Percentiles rank a stretch among this genome's conserved stretches.
These are phyloP conservation scores for Meiosimyza platycephala DNA, from an alignment of 2,888 invertebrate species.

Conservation along the genomic window DNA sequence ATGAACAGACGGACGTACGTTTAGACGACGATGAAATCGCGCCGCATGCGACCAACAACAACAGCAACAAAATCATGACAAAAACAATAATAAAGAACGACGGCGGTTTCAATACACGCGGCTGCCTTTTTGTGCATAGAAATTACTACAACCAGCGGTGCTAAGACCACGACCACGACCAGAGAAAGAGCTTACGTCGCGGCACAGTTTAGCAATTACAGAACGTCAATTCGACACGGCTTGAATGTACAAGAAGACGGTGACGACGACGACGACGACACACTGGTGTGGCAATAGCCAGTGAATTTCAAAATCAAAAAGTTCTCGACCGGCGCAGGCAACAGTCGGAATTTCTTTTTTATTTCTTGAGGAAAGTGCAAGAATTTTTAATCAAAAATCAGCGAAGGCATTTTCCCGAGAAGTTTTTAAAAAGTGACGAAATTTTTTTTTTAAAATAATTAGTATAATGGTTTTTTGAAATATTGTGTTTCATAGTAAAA, in stretches of 20 bases:
- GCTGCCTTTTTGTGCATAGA: too few species aligned
- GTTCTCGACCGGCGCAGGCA: conserved; percentile 64
- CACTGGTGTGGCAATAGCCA: background rate
- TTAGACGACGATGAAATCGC: conserved; percentile 27
- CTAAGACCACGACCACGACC: background rate
- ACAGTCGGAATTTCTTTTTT: conserved; percentile 55
- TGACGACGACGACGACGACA: conserved; percentile 2
- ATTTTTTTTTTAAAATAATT: too few species aligned
- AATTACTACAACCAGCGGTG: background rate
- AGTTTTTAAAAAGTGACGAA: too few species aligned
- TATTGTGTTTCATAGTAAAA: too few species aligned
- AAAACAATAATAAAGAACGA: background rate
- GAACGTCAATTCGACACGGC: too few species aligned
- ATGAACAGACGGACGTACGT: too few species aligned
- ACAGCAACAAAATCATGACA: background rate
- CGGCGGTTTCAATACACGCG: too few species aligned
- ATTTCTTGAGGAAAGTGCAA: too few species aligned
- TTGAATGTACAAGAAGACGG: background rate
- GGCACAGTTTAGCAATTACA: too few species aligned
- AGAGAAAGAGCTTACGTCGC: background rate
- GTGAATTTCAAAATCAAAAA: conserved; percentile 57
- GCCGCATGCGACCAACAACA: conserved; percentile 23
- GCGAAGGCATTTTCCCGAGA: too few species aligned
- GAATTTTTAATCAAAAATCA: too few species aligned
- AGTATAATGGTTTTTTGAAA: too few species aligned